phyloP scores from a whole-genome alignment of 2,888 invertebrate genomes.

The Galerucella nymphaeae region DNA sequence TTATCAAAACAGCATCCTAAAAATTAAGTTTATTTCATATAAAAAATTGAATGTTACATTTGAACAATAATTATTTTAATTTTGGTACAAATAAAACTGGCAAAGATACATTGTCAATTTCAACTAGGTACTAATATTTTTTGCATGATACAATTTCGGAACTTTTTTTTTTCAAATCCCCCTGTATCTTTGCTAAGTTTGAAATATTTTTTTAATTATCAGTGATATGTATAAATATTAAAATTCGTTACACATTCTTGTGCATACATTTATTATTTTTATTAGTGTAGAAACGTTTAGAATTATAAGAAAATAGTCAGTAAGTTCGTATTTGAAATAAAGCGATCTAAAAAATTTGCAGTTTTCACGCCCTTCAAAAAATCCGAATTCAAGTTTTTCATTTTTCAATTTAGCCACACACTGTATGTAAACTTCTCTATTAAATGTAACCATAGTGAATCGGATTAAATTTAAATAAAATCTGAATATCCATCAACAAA shows the following conservation, averaged over 20 bases:
- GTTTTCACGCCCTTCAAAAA: background rate
- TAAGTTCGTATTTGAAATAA: slow-evolving; percentile 33
- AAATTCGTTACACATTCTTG: slow-evolving; percentile 26
- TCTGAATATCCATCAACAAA: background rate
- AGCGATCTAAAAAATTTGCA: slow-evolving; percentile 13
- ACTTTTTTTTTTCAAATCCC: too few species aligned
- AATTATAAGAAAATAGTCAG: slow-evolving; percentile 16
- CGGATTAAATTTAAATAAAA: background rate
- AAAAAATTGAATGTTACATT: background rate
- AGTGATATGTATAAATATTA: slow-evolving; percentile 30
- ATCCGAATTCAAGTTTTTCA: too few species aligned
- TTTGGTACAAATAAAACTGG: background rate
- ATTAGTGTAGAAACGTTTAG: slow-evolving; percentile 27
- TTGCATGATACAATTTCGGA: too few species aligned
- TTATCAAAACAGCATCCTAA: too few species aligned
- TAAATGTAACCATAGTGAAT: background rate
- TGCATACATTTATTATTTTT: slow-evolving; percentile 27
- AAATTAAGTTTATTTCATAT: background rate
- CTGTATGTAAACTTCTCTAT: too few species aligned
- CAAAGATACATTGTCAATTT: background rate
- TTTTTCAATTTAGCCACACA: too few species aligned
- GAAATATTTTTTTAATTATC: slow-evolving; percentile 16
- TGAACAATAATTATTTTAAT: background rate
- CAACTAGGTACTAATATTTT: too few species aligned
- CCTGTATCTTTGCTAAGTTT: slow-evolving; percentile 3